These are phyloP conservation scores for Pycnonotus jocosus DNA, from an alignment of 2,113 vertebrate genomes.

Conservation along the genomic window DNA sequence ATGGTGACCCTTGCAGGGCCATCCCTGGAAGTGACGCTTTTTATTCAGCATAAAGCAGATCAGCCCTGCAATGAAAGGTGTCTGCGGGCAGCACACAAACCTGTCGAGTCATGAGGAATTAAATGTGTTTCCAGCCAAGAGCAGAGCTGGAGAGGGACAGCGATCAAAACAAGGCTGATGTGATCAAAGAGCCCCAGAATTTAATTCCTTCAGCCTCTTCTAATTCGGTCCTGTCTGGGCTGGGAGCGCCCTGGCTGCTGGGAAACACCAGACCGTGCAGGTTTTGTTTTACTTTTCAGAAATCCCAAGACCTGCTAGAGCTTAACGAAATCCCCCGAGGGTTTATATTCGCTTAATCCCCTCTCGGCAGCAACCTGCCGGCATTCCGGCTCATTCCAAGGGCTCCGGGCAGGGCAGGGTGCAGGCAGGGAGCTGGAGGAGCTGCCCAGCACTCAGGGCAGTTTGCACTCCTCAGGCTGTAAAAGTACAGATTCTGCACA, in stretches of 20 bases:
- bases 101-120: not conserved
- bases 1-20: not conserved
- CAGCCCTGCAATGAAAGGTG: not conserved
- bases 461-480: not conserved
- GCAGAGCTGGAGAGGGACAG: not conserved
- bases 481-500: accelerated
- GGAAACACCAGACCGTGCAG: not conserved
- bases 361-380: not conserved
- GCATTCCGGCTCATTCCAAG: accelerated
- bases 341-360: conserved; percentile 1
- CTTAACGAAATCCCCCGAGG: not conserved
- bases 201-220: not conserved
- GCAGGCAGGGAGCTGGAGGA: not conserved
- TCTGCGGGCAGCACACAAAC: not conserved
- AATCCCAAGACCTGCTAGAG: not conserved
- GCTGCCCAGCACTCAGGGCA: not conserved
- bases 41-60: not conserved
- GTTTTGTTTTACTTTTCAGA: not conserved
- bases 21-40: not conserved
- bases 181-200: not conserved
- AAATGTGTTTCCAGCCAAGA: not conserved
- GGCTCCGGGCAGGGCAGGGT: not conserved
- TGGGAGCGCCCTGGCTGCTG: not conserved
- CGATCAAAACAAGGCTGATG: not conserved
- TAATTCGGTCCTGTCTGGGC: not conserved